These are phyloP conservation scores for Epinotia bilunana DNA, from an alignment of 2,888 invertebrate genomes.

Conservation along the genomic window DNA sequence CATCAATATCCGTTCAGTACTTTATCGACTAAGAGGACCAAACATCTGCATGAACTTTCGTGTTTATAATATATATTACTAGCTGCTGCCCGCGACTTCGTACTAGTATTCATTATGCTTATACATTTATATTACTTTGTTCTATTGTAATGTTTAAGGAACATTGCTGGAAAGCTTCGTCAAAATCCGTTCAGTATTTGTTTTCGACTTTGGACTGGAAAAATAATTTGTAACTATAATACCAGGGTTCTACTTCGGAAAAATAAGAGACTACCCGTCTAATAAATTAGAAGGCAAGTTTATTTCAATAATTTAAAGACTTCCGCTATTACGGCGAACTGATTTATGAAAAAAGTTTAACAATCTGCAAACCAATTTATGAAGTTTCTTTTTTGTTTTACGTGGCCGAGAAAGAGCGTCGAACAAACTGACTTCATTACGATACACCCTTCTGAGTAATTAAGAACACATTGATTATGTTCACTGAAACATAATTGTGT, in stretches of 20 bases:
- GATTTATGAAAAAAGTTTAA: slow-evolving; percentile 75
- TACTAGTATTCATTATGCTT: no score
- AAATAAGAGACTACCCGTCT: slow-evolving; percentile 44
- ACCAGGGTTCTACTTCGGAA: slow-evolving; percentile 11
- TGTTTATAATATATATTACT: no score
- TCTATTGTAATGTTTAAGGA: no score
- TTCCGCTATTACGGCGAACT: slow-evolving; percentile 60
- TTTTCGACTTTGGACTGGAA: neutral
- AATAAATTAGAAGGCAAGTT: slow-evolving; percentile 59
- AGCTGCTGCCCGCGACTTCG: no score
- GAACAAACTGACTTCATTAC: slow-evolving; percentile 57
- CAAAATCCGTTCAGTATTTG: neutral
- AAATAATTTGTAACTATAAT: slow-evolving; percentile 15
- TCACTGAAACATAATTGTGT: slow-evolving; percentile 1
- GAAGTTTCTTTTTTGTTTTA: slow-evolving; percentile 64
- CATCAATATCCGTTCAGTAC: no score
- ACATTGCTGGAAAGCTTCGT: no score
- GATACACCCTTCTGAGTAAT: slow-evolving; percentile 46
- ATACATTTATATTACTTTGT: no score
- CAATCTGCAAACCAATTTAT: slow-evolving; percentile 70
- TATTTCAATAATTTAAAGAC: slow-evolving; percentile 63
- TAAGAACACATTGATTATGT: slow-evolving; percentile 36
- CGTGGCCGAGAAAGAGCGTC: slow-evolving; percentile 59
- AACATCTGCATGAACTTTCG: no score
- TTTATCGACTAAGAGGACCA: no score